Evolutionary conservation across 2,888 invertebrate species (phyloP).

Genomic region (Lacanobia oleracea): DNA sequence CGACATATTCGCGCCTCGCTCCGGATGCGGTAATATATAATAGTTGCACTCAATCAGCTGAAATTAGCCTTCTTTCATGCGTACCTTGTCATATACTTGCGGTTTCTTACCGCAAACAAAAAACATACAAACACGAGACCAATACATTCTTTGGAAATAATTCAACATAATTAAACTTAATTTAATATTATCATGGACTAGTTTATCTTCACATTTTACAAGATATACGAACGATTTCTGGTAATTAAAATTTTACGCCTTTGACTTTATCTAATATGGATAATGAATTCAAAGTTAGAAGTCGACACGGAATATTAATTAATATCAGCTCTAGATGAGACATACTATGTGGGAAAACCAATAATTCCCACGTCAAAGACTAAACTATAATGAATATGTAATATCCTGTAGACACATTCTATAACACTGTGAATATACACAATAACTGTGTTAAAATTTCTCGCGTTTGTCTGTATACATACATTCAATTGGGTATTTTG

Average conservation of each 20-base stretch:
- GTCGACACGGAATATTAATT: constrained; percentile 39
- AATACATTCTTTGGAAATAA: constrained; percentile 33
- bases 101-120: constrained; percentile 58
- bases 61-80: constrained; percentile 74
- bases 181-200: constrained; percentile 31
- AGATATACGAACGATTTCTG: constrained; percentile 19
- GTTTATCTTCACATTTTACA: constrained; percentile 25
- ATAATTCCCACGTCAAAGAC: constrained; percentile 43
- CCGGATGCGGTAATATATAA: constrained; percentile 85
- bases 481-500: constrained; percentile 80
- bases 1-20: constrained; percentile 81
- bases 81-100: constrained; percentile 67
- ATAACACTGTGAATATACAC: constrained; percentile 17
- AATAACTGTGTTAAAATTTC: constrained; percentile 67
- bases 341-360: constrained; percentile 42
- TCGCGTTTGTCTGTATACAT: constrained; percentile 71
- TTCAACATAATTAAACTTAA: constrained; percentile 29
- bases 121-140: constrained; percentile 30
- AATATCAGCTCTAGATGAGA: constrained; percentile 16
- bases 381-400: constrained; percentile 23
- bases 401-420: constrained; percentile 29
- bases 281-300: constrained; percentile 38
- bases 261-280: constrained; percentile 26
- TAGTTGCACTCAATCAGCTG: constrained; percentile 74
- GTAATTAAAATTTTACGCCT: constrained; percentile 39